phyloP scores from a whole-genome alignment of 2,113 vertebrate genomes.

The Apodemus speciosus region DNA sequence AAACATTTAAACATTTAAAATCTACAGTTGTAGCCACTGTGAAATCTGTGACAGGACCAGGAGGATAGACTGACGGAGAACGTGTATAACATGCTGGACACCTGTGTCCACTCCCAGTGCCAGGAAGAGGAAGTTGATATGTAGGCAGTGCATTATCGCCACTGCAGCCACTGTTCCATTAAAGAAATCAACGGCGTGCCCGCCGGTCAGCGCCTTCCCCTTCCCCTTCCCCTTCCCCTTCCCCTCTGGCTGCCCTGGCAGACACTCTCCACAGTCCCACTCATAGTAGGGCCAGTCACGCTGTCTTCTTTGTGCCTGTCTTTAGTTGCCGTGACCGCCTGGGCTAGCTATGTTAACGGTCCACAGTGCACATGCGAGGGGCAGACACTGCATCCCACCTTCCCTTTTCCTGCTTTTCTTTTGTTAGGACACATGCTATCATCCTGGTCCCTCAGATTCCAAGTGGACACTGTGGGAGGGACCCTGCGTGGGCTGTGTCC shows the following conservation, averaged over 20 bases:
- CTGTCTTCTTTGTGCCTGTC: neutral
- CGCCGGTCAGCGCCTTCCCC: neutral
- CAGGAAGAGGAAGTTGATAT: neutral
- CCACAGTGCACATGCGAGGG: neutral
- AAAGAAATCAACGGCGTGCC: too few relatives aligned
- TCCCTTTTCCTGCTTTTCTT: neutral
- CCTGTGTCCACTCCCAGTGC: neutral
- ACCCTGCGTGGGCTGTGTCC: neutral
- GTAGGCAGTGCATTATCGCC: too few relatives aligned
- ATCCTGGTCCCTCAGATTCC: neutral
- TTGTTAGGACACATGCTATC: neutral
- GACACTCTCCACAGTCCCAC: neutral
- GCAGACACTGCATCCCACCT: accelerated
- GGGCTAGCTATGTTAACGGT: neutral
- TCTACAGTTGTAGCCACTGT: neutral
- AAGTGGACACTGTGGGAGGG: neutral
- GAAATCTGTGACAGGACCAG: neutral
- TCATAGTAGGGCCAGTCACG: too few relatives aligned
- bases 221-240: too few relatives aligned
- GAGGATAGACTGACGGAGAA: neutral
- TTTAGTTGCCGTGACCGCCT: neutral
- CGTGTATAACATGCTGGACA: neutral
- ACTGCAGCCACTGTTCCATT: neutral
- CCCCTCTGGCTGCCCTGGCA: neutral
- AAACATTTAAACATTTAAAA: neutral